Evolutionary conservation across 2,113 vertebrate species (phyloP), one percentile per base, ranked within the genome.

Genomic region (Martes martes): DNA sequence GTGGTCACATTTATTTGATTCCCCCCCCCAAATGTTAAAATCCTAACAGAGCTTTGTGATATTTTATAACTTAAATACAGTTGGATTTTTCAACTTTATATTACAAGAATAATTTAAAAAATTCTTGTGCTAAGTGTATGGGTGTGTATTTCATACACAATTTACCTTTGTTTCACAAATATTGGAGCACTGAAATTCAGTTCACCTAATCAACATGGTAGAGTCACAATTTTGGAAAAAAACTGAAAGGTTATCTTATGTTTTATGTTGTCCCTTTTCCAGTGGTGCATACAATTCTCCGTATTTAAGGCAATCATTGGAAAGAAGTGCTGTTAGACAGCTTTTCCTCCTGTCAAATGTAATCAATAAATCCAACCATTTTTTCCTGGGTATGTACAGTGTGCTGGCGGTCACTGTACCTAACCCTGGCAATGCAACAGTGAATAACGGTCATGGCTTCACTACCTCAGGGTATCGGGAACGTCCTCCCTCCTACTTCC

Each of bases 61-160:
- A 74, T 45, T 93, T 88, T 85, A 59, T 65, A 78, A 39, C 6
- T 65, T 61, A 26, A 91, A 82, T 2, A 92, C 1, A 84, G 39
- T 36, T 76, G 9, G 11, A n/a, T 36, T 91, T 93, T 91, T 91
- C 45, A 67, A 7, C 13, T 84, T 96, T 91, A 55, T 74, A 36
- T 81, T 57, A 67, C 9, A 95, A 59, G 21, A 90, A n/a, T 87
- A 55, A 88, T 47, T 96, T 97, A 39, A 33, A 84, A 69, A 74
- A 63, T 36, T n/a, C 24, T 67, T 87, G 18, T 78, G 26, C 7
- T 7, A 33, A 52, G 4, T 39, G 6, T 52, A 0, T 87, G 50
- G 18, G 23, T 57, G 2, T 59, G 4, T 65, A 13, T 61, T 83
- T 80, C 24, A 74, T 11, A 11, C 4, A 79, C 9, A 80, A n/a